Percentiles rank a stretch among this genome's conserved stretches.
phyloP scores from a whole-genome alignment of 2,888 invertebrate species.

The Coenonympha glycerion region DNA sequence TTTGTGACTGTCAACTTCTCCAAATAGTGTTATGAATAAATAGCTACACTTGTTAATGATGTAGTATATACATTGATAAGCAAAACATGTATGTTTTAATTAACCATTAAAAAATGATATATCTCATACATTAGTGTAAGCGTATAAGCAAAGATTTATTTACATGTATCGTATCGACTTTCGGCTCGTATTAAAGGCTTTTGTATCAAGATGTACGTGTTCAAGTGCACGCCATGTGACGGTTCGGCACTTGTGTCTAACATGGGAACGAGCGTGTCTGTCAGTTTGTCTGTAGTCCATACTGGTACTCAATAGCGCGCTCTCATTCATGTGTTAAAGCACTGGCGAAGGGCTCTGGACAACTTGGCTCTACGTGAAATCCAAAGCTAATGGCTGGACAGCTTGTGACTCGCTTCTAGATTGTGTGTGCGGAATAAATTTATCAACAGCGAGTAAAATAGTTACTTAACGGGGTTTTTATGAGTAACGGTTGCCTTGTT shows the following conservation, averaged over 20 bases:
- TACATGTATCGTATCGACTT: conserved; percentile 6
- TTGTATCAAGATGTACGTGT: conserved; percentile 36
- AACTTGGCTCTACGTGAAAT: conserved; percentile 34
- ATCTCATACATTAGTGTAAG: too few relatives aligned
- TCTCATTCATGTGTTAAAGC: conserved; percentile 46
- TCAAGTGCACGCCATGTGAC: conserved; percentile 39
- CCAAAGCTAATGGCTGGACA: conserved; percentile 35
- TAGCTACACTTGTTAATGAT: too few relatives aligned
- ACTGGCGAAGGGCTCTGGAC: conserved; percentile 33
- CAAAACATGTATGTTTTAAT: too few relatives aligned
- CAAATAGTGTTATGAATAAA: too few relatives aligned
- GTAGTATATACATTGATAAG: too few relatives aligned
- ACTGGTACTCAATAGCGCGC: conserved; percentile 45
- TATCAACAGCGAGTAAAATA: conserved; percentile 26
- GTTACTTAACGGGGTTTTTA: conserved; percentile 17
- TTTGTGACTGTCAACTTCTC: too few relatives aligned
- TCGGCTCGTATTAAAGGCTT: conserved; percentile 22
- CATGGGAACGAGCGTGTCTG: conserved; percentile 56
- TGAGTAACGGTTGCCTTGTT: neutral
- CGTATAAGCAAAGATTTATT: conserved; percentile 6
- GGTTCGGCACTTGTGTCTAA: conserved; percentile 38
- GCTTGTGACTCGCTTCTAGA: conserved; percentile 33
- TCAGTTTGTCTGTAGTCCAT: conserved; percentile 41
- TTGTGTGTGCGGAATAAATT: conserved; percentile 30
- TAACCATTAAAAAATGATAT: too few relatives aligned